Conservation (phyloP, 2,113 vertebrate species). For the Spizaetus ornatus region DNA sequence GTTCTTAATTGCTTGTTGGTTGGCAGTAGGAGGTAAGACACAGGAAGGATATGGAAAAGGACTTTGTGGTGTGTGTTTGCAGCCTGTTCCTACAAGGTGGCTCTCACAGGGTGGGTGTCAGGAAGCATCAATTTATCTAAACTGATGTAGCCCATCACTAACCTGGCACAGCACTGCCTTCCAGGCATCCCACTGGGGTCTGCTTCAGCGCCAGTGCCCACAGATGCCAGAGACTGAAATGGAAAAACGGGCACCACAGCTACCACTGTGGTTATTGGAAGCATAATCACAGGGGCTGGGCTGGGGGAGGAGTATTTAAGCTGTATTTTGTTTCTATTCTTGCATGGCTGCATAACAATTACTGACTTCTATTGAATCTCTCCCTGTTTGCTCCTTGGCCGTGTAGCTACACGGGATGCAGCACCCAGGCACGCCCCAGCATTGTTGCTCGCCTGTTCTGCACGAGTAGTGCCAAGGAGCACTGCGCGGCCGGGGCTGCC, state of each 20-base stretch:
- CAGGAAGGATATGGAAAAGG: not conserved
- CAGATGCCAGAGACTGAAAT: not conserved
- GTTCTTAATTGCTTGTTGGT: not conserved
- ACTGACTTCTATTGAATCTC: accelerated
- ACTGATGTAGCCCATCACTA: not conserved
- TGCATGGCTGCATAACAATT: not conserved
- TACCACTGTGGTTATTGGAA: not conserved
- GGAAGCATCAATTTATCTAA: not conserved
- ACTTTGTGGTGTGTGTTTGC: not conserved
- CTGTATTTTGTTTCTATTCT: not conserved
- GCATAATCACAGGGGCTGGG: not conserved
- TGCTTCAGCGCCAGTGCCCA: not conserved
- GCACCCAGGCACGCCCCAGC: not conserved
- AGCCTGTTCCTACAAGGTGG: not conserved
- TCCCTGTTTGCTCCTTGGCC: not conserved
- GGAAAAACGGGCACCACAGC: not conserved
- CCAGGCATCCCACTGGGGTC: not conserved
- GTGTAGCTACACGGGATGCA: not conserved
- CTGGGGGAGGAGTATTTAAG: not conserved
- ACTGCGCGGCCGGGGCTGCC: accelerated
- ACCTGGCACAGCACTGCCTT: not conserved
- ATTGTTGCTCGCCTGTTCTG: not conserved
- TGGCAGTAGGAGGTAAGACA: not conserved
- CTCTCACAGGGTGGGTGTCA: not conserved
- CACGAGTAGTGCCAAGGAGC: not conserved